phyloP scores from a whole-genome alignment of 2,797 vertebrate genomes.

The Lepilemur septentrionalis region DNA sequence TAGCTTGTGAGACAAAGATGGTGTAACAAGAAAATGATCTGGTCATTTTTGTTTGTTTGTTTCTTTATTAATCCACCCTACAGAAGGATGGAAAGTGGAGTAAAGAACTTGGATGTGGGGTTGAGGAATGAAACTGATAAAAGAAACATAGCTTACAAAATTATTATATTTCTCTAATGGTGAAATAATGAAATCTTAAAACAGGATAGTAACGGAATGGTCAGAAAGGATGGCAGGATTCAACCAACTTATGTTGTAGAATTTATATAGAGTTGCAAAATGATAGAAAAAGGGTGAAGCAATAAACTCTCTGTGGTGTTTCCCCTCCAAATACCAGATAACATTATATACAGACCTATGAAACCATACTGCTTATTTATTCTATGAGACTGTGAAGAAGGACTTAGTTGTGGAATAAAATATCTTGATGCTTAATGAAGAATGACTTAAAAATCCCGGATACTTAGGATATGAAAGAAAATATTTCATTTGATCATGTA shows the following conservation, averaged over 20 bases:
- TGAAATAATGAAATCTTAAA: background rate
- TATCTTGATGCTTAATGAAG: background rate
- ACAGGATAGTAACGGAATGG: background rate
- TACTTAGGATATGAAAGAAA: background rate
- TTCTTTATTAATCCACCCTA: background rate
- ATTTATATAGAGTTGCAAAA: background rate
- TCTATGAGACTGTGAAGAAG: background rate
- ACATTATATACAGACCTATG: background rate
- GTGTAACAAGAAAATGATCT: background rate
- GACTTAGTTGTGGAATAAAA: background rate
- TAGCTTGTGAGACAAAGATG: background rate
- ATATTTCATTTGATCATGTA: background rate
- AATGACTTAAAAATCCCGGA: background rate
- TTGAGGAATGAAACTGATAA: background rate
- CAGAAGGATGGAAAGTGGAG: background rate
- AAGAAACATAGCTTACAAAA: background rate
- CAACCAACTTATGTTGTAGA: background rate
- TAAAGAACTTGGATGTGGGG: accelerated
- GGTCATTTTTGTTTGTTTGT: background rate
- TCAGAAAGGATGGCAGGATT: background rate
- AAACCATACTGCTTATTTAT: background rate
- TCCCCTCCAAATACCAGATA: background rate
- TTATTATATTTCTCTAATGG: background rate
- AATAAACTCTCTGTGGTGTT: background rate
- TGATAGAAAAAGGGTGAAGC: background rate